Evolutionary conservation across 2,113 vertebrate species (phyloP).

Genomic region (Struthio camelus): DNA sequence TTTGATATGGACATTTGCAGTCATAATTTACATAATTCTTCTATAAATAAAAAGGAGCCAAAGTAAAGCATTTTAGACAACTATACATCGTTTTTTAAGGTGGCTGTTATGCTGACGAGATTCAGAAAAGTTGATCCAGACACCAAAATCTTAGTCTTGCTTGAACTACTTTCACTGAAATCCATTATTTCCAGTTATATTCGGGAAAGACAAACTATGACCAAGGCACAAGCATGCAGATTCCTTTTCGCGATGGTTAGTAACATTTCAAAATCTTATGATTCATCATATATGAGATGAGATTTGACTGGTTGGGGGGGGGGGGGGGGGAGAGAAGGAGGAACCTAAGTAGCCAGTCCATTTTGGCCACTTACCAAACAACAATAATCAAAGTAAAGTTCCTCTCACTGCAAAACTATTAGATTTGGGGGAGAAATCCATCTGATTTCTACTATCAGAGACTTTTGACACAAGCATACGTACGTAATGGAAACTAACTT

Average conservation of each 20-base stretch:
- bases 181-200: background rate
- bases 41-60: background rate
- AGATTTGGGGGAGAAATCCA: background rate
- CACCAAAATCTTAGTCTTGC: background rate
- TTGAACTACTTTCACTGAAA: background rate
- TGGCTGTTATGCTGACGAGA: background rate
- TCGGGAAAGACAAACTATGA: background rate
- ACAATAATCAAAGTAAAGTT: background rate
- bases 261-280: background rate
- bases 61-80: background rate
- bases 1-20: background rate
- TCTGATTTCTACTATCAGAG: background rate
- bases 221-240: background rate
- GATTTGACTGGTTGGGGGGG: no score
- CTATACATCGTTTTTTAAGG: background rate
- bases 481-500: background rate
- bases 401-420: background rate
- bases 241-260: background rate
- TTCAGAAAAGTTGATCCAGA: background rate
- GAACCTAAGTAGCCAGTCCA: background rate
- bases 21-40: background rate
- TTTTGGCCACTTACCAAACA: background rate
- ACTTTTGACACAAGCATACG: background rate
- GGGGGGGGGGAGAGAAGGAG: no score
- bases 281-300: background rate